Evolutionary conservation across 2,113 vertebrate species (phyloP), one percentile per base, ranked within the genome.

Genomic region (Pachyramphus minor): DNA sequence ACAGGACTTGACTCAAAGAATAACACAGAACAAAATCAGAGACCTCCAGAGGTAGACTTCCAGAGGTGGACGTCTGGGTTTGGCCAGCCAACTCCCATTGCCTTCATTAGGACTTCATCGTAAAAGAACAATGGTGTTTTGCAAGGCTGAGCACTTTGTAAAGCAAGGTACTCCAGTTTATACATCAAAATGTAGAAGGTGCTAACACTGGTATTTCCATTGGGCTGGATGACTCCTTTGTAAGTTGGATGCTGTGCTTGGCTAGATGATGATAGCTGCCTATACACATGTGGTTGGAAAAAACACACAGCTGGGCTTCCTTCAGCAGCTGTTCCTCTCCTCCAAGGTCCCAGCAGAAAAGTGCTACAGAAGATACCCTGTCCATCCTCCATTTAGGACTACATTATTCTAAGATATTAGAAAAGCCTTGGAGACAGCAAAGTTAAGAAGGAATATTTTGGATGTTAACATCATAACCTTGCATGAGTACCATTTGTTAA

Each of bases 231-330:
- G 19, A 33, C 27, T 72, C 19, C 59, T 59, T 60, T 73, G 18
- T 11, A 56, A 64, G 37, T 31, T 73, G 82, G 86, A 69, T 73
- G 39, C 12, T 42, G 21, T 30, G 19, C 47, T 72, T 3, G 0
- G 11, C 8, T 58, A n/a, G 66, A 28, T 89, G 56, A 42, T 0
- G 0, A 20, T 5, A 47, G 28, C 37, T 73, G 67, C 73, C 64
- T 17, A 3, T 14, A 28, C 2, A 7, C 0, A 0, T 22, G 13
- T 16, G 11, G 33, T 7, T 30, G 45, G 27, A 64, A 24, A 76
- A 6, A 83, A 31, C 8, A 6, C 12, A 41, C 12, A 0, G 2
- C 53, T 58, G 71, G 25, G 31, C 23, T 93, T 55, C 77, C 45
- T 78, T 55, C 39, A 59, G 81, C 52, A 82, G 47, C 11, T 37